Evolutionary conservation across 2,113 vertebrate species (phyloP).

Genomic region (Saccopteryx bilineata): DNA sequence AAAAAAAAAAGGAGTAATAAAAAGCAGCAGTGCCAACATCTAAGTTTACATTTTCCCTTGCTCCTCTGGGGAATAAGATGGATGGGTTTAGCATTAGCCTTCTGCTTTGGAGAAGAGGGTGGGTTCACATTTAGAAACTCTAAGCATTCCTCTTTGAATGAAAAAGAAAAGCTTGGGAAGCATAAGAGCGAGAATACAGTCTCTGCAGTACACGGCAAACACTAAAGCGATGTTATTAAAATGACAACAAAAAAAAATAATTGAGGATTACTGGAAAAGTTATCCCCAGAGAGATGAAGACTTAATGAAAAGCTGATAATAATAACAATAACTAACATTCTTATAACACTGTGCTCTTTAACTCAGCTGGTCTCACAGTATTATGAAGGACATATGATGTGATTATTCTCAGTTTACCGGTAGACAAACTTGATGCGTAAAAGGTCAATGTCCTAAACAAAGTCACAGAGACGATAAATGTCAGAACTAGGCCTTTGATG

Average conservation of each 20-base stretch:
- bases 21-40: conserved; percentile 45
- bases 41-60: conserved; percentile 60
- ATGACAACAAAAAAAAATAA: conserved; percentile 16
- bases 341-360: background rate
- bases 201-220: background rate
- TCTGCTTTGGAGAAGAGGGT: conserved; percentile 31
- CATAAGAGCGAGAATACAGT: background rate
- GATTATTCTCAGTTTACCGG: background rate
- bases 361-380: background rate
- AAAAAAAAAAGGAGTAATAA: conserved; percentile 44
- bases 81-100: conserved; percentile 22
- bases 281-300: background rate
- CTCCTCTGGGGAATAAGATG: conserved; percentile 50
- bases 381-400: background rate
- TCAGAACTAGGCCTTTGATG: background rate
- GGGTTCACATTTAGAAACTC: background rate
- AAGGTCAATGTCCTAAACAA: background rate
- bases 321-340: background rate
- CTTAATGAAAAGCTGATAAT: background rate
- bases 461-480: background rate
- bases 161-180: background rate
- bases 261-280: background rate
- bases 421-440: background rate
- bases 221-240: background rate
- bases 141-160: background rate